Base-by-base conservation (phyloP, 2,797 vertebrate genomes). In the Tapera naevia region DNA sequence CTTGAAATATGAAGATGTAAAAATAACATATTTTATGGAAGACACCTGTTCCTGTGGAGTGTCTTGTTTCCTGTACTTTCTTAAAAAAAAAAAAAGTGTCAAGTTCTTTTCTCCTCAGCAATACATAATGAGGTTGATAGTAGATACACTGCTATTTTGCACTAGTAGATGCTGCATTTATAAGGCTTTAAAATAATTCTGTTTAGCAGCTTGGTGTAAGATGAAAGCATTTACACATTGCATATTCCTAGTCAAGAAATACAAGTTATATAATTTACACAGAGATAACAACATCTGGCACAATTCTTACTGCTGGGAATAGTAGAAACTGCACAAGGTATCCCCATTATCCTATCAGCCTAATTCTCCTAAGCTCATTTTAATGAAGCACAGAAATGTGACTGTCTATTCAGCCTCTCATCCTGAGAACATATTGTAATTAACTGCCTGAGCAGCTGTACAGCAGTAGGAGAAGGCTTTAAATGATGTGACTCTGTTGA, bases 391-490 rank as follows among this genome's bases (percentile, higher is more conserved):
- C 28, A 28, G 91, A 91, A 86, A 82, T 60, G 50, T 5, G 14
- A 41, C 73, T 88, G 86, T 65, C 67, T 83, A 75, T 73, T 95
- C 90, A 95, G 67, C 71, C 70, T 85, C 94, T 78, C 56, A 54
- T 86, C 87, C 87, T 58, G 13, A 39, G 88, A 96, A 76, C 92
- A 91, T 88, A 88, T 84, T 95, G 94, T 93, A 94, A 97, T 97
- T 96, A 95, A 95, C 90, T 95, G 94, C 92, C 90, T 93, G 73
- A 93, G 80, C 94, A 95, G 92, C 87, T 88, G 95, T 75, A 89
- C 2, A 1, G 78, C 6, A 0, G 54, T 58, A 65, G 41, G 79
- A 91, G 76, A 82, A 86, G 75, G 64, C 66, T 94, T 89, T 86
- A 82, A 96, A 89, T 79, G 62, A 94, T 60, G 67, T 60, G 86